Base-by-base conservation (phyloP, 2,113 vertebrate species). In the Pica pica region DNA sequence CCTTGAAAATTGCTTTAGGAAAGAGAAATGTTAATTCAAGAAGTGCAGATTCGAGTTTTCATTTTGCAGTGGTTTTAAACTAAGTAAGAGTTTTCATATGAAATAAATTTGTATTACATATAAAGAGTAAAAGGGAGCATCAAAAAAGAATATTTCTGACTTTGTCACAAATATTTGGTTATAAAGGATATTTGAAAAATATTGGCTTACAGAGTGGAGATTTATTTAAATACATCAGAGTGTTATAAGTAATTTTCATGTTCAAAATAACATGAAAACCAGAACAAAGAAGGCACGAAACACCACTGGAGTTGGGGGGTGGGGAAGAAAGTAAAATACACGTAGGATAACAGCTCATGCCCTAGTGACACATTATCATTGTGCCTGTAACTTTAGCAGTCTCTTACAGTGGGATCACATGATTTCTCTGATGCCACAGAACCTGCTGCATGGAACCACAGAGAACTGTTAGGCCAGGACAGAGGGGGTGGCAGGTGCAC, bases 231-330 rank as follows among this genome's bases (percentile, higher is more conserved):
- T 53, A 52, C 8, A 41, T 44, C 50, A 65, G 13, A 56, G 17
- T 31, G 16, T 19, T 47, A 56, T n/a, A 41, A 71, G 46, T 50
- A 23, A 55, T 55, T 68, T 69, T 65, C 6, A 13, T 52, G 23
- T 50, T 84, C 78, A 69, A 52, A 71, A 27, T 69, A 84, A 64
- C 19, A 37, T 19, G 57, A 41, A 88, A 87, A 39, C 9, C 5
- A 52, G 35, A 84, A 69, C 27, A 65, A 64, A 90, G 23, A 75
- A 86, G 26, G 26, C 50, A 56, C 8, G 26, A 82, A 78, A 56
- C n/a, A 47, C 9, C 61, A 7, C 2, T 35, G 55, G 6, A 16
- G 13, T 7, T 22, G 2, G 10, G 10, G 3, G 4, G 17, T 56
- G 3, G 23, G 22, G 37, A 49, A 39, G 21, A 65, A 37, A 47